Evolutionary conservation across 2,888 invertebrate species (phyloP).

Genomic region (Cataglyphis rosenhaueri): DNA sequence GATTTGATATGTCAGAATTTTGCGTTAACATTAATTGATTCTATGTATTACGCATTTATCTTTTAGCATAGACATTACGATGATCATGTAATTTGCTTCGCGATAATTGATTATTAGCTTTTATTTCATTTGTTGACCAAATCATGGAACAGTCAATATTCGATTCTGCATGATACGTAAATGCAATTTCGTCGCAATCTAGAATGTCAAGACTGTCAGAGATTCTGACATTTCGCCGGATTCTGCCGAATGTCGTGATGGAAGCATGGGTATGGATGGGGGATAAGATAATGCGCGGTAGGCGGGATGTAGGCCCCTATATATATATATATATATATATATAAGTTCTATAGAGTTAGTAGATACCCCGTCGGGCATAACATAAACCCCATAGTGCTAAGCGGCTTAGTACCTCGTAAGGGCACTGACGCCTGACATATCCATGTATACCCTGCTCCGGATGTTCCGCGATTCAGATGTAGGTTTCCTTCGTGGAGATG

Average conservation of each 20-base stretch:
- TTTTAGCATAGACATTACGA: not conserved
- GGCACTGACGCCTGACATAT: slow-evolving; percentile 85
- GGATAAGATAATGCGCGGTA: slow-evolving; percentile 78
- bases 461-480: slow-evolving; percentile 54
- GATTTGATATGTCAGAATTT: not conserved
- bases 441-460: slow-evolving; percentile 68
- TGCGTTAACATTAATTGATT: not conserved
- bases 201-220: slow-evolving; percentile 26
- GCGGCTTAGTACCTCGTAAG: slow-evolving; percentile 84
- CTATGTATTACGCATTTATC: not conserved
- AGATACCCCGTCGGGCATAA: slow-evolving; percentile 83
- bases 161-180: not conserved
- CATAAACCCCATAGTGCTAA: slow-evolving; percentile 85
- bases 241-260: slow-evolving; percentile 63
- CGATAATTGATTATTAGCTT: slow-evolving; percentile 25
- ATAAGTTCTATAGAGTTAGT: slow-evolving; percentile 80
- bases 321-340: slow-evolving; percentile 29
- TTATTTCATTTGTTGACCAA: slow-evolving; percentile 23
- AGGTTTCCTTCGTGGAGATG: slow-evolving; percentile 37
- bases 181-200: slow-evolving; percentile 34
- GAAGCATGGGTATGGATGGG: slow-evolving; percentile 75
- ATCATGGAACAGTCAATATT: not conserved
- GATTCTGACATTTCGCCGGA: slow-evolving; percentile 41
- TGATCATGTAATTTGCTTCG: slow-evolving; percentile 11
- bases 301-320: slow-evolving; percentile 72